These are phyloP conservation scores for Melitaea cinxia DNA, from an alignment of 1,140 invertebrate species.

Conservation along the genomic window DNA sequence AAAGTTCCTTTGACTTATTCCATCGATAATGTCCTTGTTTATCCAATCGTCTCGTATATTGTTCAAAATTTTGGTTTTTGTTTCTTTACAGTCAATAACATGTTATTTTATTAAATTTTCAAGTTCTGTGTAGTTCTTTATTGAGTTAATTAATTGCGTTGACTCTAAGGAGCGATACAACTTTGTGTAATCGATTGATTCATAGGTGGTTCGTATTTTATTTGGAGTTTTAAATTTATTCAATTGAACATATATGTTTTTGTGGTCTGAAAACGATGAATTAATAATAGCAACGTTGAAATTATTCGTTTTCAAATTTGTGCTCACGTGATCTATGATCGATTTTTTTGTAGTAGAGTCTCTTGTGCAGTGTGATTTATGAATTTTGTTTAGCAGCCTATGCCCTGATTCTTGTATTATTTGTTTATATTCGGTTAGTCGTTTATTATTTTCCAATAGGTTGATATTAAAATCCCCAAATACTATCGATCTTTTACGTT, in stretches of 20 bases:
- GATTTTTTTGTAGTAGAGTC: constrained; percentile 1
- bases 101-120: constrained; percentile 2
- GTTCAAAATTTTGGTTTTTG: constrained; percentile 8
- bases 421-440: constrained; percentile 2
- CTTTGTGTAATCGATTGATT: constrained; percentile 10
- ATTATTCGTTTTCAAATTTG: constrained; percentile 7
- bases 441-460: background rate
- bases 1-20: constrained; percentile 11
- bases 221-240: background rate
- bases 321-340: constrained; percentile 1
- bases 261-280: constrained; percentile 9
- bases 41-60: constrained; percentile 15
- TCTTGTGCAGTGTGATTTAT: constrained; percentile 6
- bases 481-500: background rate
- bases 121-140: background rate
- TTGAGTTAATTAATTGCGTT: background rate
- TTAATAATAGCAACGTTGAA: constrained; percentile 15
- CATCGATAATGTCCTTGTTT: constrained; percentile 9
- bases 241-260: constrained; percentile 12
- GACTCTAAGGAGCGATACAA: background rate
- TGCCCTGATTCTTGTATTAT: constrained; percentile 1
- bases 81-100: background rate
- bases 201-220: background rate
- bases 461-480: background rate
- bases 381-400: constrained; percentile 5